Evolutionary conservation across 1,140 invertebrate genomes (phyloP), one percentile per base, ranked within the genome.

Genomic region (Cephus cinctus): DNA sequence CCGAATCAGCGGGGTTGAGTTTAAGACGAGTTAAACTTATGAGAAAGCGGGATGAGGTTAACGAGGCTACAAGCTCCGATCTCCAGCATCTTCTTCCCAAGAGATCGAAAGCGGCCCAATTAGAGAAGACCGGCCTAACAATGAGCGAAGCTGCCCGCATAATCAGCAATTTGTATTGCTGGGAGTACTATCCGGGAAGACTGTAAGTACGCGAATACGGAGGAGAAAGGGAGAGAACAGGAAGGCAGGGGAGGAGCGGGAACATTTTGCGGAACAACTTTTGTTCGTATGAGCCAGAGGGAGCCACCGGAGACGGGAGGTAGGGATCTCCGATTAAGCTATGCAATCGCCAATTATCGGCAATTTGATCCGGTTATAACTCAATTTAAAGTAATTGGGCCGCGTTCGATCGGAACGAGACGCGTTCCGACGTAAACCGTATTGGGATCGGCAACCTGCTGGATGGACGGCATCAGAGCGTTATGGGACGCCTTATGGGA

Each of bases 341-440:
- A 60, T 62, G 66, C 61, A 57, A 64, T 65, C 61, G 61, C 57
- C 64, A 69, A 69, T 71, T 69, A 71, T 69, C 61, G 61, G 61
- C 57, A 69, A 69, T 67, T 67, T 63, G 59, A 69, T 63, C 63
- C 63, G 65, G 65, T 70, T 69, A 66, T 69, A 69, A 70, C 66
- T 71, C 65, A 69, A 67, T 70, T 69, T 63, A 53, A 58, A 59
- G 65, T 67, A 67, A 70, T 69, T 67, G 67, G 66, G 50, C 62
- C 63, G 65, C 53, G 50, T 12, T 35, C n/a, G n/a, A n/a, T n/a
- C n/a, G n/a, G n/a, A n/a, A n/a, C n/a, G n/a, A n/a, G 45, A 38
- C 52, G 38, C 48, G 42, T 47, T 40, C 43, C 22, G 27, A 23
- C 50, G 31, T n/a, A n/a, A n/a, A n/a, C n/a, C n/a, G n/a, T n/a